A percentile compares a stretch with the other conserved stretches of the same genome.
These are phyloP conservation scores for Dermatemys mawii DNA, from an alignment of 2,113 vertebrate genomes.

Conservation along the genomic window DNA sequence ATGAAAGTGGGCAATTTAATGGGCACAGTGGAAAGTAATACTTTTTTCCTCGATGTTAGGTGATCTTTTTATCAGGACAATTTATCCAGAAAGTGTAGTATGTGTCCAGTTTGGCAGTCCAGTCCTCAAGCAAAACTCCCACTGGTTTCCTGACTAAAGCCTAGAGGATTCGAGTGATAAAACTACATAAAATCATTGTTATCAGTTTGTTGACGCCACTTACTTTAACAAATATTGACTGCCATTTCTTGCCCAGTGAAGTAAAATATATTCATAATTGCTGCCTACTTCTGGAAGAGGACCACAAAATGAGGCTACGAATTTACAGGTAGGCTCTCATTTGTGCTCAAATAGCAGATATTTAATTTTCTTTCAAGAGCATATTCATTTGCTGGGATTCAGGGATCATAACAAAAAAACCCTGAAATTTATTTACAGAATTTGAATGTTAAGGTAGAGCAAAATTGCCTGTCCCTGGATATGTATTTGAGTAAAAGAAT, in stretches of 20 bases:
- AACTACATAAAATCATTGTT: slow-evolving; percentile 11
- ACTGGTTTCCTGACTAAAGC: not conserved
- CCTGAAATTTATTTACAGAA: not conserved
- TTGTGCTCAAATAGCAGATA: not conserved
- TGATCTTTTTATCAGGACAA: not conserved
- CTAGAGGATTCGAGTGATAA: not conserved
- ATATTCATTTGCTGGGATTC: not conserved
- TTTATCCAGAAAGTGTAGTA: not conserved
- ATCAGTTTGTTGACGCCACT: not conserved
- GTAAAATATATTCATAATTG: slow-evolving; percentile 75
- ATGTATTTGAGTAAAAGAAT: not conserved
- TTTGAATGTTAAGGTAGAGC: not conserved
- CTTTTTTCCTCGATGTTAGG: slow-evolving; percentile 59
- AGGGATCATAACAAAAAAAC: not conserved
- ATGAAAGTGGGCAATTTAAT: slow-evolving; percentile 16
- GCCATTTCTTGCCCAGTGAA: slow-evolving; percentile 74
- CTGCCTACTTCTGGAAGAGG: slow-evolving; percentile 76
- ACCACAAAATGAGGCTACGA: slow-evolving; percentile 70
- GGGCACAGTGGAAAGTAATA: slow-evolving; percentile 41
- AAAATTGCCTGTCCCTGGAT: not conserved
- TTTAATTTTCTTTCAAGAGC: not conserved
- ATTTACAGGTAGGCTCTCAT: slow-evolving; percentile 71
- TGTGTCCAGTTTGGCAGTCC: not conserved
- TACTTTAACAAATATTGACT: slow-evolving; percentile 77
- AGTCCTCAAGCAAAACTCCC: not conserved